Conservation (phyloP, 2,113 vertebrate species). For the Aplodontia rufa region DNA sequence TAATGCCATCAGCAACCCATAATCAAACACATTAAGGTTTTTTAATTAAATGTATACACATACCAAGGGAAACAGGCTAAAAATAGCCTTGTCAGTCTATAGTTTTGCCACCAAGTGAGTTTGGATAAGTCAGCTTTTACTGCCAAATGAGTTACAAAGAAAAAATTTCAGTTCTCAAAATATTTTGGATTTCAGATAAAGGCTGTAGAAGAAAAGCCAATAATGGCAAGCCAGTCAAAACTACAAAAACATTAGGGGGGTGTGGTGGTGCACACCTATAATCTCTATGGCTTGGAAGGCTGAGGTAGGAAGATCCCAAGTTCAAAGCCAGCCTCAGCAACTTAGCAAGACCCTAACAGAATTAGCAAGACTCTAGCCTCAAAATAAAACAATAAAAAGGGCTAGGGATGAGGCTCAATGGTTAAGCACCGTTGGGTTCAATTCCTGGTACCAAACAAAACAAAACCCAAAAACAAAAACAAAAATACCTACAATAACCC, state of each 20-base stretch:
- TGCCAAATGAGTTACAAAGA: not conserved
- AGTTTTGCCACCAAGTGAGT: not conserved
- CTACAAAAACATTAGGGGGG: too few species aligned
- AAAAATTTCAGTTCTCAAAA: not conserved
- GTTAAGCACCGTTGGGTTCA: too few species aligned
- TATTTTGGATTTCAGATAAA: not conserved
- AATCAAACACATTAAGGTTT: constrained; percentile 1
- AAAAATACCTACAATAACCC: not conserved
- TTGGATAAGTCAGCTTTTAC: not conserved
- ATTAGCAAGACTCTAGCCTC: too few species aligned
- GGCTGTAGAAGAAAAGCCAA: not conserved
- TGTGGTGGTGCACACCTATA: too few species aligned
- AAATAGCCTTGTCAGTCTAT: not conserved
- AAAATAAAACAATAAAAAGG: too few species aligned
- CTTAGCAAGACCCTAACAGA: too few species aligned
- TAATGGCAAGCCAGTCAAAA: not conserved
- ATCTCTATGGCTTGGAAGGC: too few species aligned
- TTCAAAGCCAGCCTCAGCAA: too few species aligned
- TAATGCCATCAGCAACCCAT: not conserved
- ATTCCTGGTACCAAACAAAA: too few species aligned
- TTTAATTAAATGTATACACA: not conserved
- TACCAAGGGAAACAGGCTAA: not conserved
- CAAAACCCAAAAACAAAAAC: too few species aligned
- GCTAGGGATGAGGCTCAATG: too few species aligned
- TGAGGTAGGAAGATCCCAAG: too few species aligned